Conservation (phyloP, 2,888 invertebrate genomes). For the Drosophila buzzatii region DNA sequence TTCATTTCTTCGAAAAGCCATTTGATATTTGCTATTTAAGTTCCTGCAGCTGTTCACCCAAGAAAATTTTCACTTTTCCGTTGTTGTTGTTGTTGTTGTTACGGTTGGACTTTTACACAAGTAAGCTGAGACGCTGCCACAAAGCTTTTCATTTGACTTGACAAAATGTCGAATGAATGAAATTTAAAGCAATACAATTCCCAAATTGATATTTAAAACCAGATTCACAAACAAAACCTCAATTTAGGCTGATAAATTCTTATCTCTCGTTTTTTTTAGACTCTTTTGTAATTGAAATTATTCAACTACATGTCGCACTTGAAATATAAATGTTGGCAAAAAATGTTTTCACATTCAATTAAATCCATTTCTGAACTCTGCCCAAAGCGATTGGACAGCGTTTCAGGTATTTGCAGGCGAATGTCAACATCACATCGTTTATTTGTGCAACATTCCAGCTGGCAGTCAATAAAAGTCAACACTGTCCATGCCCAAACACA, state of each 20-base stretch:
- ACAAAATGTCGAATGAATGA: background rate
- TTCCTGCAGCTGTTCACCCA: background rate
- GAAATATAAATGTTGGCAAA: slow-evolving; percentile 3
- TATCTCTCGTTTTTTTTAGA: background rate
- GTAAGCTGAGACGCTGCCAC: background rate
- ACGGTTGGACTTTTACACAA: too few species aligned
- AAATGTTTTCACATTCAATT: slow-evolving; percentile 12
- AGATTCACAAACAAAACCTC: background rate
- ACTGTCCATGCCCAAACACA: slow-evolving; percentile 9
- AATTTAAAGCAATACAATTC: background rate
- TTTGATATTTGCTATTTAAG: slow-evolving; percentile 14
- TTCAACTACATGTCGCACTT: background rate
- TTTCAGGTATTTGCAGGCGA: slow-evolving; percentile 32
- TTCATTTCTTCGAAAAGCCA: slow-evolving; percentile 19
- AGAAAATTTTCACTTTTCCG: slow-evolving; percentile 12
- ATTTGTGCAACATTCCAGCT: slow-evolving; percentile 27
- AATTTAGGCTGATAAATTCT: background rate
- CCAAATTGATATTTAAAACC: background rate
- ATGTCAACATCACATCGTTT: slow-evolving; percentile 31
- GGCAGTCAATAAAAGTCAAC: slow-evolving; percentile 63
- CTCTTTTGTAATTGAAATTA: background rate
- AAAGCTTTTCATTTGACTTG: slow-evolving; percentile 1
- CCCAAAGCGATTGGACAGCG: slow-evolving; percentile 1
- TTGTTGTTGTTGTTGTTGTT: background rate
- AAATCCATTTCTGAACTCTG: background rate